Conservation (phyloP, 2,797 vertebrate species). For the Tarsius wallacei region DNA sequence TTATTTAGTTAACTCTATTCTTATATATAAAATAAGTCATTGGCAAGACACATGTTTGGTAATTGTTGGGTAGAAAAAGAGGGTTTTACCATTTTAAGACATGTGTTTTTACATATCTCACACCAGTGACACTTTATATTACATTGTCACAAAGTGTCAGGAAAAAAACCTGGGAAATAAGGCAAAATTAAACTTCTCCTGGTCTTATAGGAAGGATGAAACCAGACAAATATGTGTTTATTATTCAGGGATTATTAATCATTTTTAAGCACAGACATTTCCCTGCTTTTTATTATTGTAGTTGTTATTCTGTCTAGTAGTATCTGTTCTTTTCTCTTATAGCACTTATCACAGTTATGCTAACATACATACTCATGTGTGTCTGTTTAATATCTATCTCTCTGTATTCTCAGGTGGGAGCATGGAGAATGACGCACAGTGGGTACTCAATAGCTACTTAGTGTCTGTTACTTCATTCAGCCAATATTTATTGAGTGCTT, state of each 20-base stretch:
- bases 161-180: neutral
- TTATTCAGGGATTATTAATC: neutral
- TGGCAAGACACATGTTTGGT: neutral
- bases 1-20: conserved; percentile 71
- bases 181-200: conserved; percentile 25
- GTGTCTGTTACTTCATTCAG: neutral
- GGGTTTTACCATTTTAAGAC: neutral
- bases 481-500: neutral
- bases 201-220: neutral
- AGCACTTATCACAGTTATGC: neutral
- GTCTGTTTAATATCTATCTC: neutral
- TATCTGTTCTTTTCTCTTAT: neutral
- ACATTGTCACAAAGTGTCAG: neutral
- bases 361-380: neutral
- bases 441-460: neutral
- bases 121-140: neutral
- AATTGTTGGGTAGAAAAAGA: neutral
- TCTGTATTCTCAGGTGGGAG: neutral
- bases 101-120: neutral
- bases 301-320: neutral
- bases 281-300: neutral
- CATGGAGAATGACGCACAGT: neutral
- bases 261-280: conserved; percentile 10
- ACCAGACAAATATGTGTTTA: neutral
- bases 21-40: conserved; percentile 45